These are phyloP conservation scores for Zaprionus camerounensis DNA, from an alignment of 1,140 invertebrate genomes.

Conservation along the genomic window DNA sequence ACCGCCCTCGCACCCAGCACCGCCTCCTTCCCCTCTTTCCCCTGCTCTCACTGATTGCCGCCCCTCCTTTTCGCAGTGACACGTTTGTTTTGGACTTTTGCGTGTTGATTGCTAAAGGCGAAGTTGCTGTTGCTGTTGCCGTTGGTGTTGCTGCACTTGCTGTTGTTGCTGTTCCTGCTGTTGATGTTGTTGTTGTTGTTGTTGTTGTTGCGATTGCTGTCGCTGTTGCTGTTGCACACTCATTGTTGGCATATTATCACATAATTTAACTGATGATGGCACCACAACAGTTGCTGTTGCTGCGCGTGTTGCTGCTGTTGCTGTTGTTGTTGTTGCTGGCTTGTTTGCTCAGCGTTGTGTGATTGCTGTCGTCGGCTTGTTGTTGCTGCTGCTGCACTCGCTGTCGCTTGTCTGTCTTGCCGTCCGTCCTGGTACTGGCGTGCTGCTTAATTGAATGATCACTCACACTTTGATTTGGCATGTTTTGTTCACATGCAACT, in stretches of 20 bases:
- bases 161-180: constrained; percentile 13
- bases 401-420: constrained; percentile 9
- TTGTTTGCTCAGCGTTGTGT: constrained; percentile 52
- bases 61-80: constrained; percentile 35
- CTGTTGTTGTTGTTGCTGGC: constrained; percentile 27
- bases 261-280: constrained; percentile 82
- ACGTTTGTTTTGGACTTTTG: constrained; percentile 78
- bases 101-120: constrained; percentile 75
- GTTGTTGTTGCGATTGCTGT: constrained; percentile 33
- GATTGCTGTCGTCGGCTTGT: constrained; percentile 62
- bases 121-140: constrained; percentile 31
- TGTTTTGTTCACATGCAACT: constrained; percentile 59
- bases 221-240: constrained; percentile 70
- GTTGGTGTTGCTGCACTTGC: constrained; percentile 25
- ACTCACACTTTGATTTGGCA: constrained; percentile 81
- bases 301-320: neutral
- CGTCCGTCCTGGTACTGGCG: constrained; percentile 49
- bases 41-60: constrained; percentile 3
- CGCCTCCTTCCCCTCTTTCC: neutral
- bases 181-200: constrained; percentile 16
- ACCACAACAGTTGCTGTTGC: constrained; percentile 48
- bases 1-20: constrained; percentile 9
- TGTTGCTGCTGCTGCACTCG: constrained; percentile 15
- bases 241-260: constrained; percentile 82
- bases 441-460: constrained; percentile 80